Base-by-base conservation (phyloP, 2,888 invertebrate species). In the Monochamus alternatus region DNA sequence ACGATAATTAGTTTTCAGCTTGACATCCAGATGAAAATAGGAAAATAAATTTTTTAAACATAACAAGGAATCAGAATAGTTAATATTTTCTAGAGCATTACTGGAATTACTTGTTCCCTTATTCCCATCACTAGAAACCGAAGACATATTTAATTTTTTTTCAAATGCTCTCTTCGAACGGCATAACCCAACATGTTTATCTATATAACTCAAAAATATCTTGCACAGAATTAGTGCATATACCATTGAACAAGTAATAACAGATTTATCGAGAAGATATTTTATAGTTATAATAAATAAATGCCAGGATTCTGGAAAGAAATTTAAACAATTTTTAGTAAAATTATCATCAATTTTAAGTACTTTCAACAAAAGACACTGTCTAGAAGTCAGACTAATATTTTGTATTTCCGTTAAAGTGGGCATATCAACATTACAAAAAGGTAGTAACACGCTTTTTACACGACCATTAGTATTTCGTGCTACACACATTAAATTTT, bases 181-280 rank as follows among this genome's bases (percentile, higher is more conserved):
- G 75, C 90, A 89, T 55, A 89, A 91, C 0, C 93, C 93, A 59
- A 91, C 90, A 85, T 91, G 91, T 60, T 87, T 86, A 87, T 93
- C 93, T 72, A 94, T 86, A 38, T 91, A 89, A 76, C 92, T 91
- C 67, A 93, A 87, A 83, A 92, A 89, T 77, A 94, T 88, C 72
- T 91, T 90, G 78, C 91, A 90, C 32, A 94, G 83, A 32, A 93
- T 83, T 58, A 94, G 77, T 75, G 93, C 90, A 83, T 92, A 91
- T 12, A 94, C 80, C 85, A 92, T 91, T 69, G 86, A 85, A 71
- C 85, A 85, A 7, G 87, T 89, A 31, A 90, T 85, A 55, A 87
- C 77, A 0, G 90, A 88, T 75, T 87, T 83, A 82, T 77, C 85
- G 58, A 82, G 89, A 91, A 94, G 93, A 89, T 92, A 94, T 3